A percentile compares a stretch with the other conserved stretches of the same genome.
Evolutionary conservation across 2,888 invertebrate species (phyloP).

Genomic region (Brenthis daphne): DNA sequence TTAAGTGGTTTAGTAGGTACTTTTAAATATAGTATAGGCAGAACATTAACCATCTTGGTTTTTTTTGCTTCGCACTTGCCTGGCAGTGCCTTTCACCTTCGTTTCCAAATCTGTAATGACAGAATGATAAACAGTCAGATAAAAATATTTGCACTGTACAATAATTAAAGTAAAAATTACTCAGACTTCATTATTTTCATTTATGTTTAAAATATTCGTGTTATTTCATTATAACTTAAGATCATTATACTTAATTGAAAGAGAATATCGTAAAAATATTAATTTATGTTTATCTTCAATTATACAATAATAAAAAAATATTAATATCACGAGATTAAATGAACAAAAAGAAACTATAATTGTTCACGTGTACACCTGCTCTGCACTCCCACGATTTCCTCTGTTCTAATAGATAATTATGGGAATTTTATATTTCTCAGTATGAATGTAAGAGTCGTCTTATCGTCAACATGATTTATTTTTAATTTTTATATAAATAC

Average conservation of each 20-base stretch:
- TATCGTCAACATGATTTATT: neutral
- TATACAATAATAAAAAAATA: constrained; percentile 13
- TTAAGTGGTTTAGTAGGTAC: too few species aligned
- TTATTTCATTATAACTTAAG: constrained; percentile 13
- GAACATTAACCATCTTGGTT: too few species aligned
- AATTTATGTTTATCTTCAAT: constrained; percentile 12
- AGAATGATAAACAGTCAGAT: too few species aligned
- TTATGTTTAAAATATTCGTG: neutral
- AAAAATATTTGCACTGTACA: too few species aligned
- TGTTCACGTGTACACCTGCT: constrained; percentile 60
- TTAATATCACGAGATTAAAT: constrained; percentile 18
- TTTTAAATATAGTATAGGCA: too few species aligned
- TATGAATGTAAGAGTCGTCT: constrained; percentile 32
- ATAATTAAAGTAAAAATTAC: too few species aligned
- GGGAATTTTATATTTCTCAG: constrained; percentile 51
- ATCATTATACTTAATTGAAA: constrained; percentile 13
- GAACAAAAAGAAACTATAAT: constrained; percentile 49
- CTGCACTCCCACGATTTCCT: constrained; percentile 65
- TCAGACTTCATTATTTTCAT: neutral
- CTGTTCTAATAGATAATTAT: constrained; percentile 62
- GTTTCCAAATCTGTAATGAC: too few species aligned
- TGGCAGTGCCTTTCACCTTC: too few species aligned
- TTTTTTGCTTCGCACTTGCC: too few species aligned
- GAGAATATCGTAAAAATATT: constrained; percentile 9
- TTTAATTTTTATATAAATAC: too few species aligned